Evolutionary conservation across 2,797 vertebrate genomes (phyloP), one percentile per base, ranked within the genome.

Genomic region (Poeciliopsis presidionis): DNA sequence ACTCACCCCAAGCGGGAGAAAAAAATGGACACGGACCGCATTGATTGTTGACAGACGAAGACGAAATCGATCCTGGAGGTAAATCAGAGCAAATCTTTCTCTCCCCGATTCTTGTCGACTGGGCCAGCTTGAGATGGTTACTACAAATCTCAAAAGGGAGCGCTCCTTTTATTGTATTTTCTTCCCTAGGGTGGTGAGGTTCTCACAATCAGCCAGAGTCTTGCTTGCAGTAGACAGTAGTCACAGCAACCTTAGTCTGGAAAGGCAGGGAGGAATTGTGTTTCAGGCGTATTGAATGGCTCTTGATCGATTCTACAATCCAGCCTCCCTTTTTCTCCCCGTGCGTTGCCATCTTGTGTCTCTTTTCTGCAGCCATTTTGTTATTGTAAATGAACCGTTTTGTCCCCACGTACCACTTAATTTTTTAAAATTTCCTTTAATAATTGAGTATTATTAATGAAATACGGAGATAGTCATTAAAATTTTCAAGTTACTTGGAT

Each of bases 31-130:
- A 57, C 7, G 33, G 20, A 12, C 55, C 0, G 33, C 43, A 72
- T 61, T 77, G 76, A 90, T 73, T 85, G 77, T 46, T 90, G 92
- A 90, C 81, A 91, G 90, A 89, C 72, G 74, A 80, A 74, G 79
- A 86, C 47, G 7, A 83, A 84, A 84, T 22, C 45, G 73, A 80
- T 81, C 69, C 72, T 92, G 81, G 88, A 90, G 63, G 33, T 8
- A 3, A 85, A 82, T 81, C 74, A 84, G 36, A 87, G 81, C 65
- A 76, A 74, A 65, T 45, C 47, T 83, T 88, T 70, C 22, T 46
- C 65, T 30, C 46, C 4, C 25, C 69, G 80, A 79, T 9, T 53
- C 63, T 78, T 87, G 55, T 69, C 78, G 59, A 80, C 41, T 81
- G 69, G 53, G 83, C 81, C 75, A 72, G 49, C 20, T 53, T 73